Percentiles rank a stretch among this genome's conserved stretches.
Conservation (phyloP, 2,113 vertebrate species). For the Melierax canorus region DNA sequence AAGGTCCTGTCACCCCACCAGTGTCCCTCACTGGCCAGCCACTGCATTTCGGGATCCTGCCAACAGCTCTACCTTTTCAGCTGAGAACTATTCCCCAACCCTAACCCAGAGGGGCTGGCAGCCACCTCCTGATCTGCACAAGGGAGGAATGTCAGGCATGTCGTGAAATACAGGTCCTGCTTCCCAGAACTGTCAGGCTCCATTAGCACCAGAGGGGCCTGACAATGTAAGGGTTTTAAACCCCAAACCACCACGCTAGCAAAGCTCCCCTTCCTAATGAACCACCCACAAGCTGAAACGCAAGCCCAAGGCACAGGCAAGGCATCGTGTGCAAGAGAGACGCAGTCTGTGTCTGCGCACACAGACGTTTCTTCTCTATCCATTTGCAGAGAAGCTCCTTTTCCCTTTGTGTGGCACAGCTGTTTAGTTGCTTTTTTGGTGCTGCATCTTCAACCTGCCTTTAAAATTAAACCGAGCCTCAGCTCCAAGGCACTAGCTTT, state of each 20-base stretch:
- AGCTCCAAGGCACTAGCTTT: neutral
- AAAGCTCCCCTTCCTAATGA: neutral
- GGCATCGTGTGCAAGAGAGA: rapidly evolving
- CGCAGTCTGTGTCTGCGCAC: rapidly evolving
- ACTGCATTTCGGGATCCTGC: neutral
- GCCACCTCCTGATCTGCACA: neutral
- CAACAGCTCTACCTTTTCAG: neutral
- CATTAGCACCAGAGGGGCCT: neutral
- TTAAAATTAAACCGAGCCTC: neutral
- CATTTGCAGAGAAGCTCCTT: neutral
- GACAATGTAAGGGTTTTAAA: neutral
- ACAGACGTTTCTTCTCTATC: neutral
- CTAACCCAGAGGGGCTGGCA: neutral
- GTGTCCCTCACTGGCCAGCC: neutral
- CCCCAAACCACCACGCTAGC: neutral
- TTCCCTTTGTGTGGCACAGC: neutral
- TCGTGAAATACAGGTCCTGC: neutral
- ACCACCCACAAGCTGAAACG: neutral
- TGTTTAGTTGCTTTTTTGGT: neutral
- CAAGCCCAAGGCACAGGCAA: neutral
- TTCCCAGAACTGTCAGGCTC: constrained; percentile 4
- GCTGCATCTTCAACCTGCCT: neutral
- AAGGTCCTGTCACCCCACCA: neutral
- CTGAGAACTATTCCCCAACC: neutral
- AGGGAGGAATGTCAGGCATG: neutral